Base-by-base conservation (phyloP, 2,797 vertebrate genomes). In the Leuciscus waleckii region DNA sequence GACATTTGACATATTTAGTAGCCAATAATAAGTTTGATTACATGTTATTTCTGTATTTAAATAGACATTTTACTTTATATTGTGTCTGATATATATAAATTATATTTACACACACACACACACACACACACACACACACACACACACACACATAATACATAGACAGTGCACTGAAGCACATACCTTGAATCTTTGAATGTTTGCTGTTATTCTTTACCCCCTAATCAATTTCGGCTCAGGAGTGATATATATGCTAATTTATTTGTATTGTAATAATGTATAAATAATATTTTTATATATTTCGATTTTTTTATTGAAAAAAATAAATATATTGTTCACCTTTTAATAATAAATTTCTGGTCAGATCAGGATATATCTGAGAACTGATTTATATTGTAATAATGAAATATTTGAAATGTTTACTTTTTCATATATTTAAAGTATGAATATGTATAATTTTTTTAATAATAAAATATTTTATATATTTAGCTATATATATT, bases 141-240 rank as follows among this genome's bases (percentile, higher is more conserved):
- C n/a, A n/a, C n/a, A 29, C 29, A 29, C 46, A 17, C 49, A 51
- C 14, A 8, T 0, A 9, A 2, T 54, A 19, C 11, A 88, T 87
- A 73, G 69, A 81, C 56, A 75, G 46, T 67, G 71, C 91, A 92
- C 83, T 82, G 82, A 91, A 88, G 88, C 87, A 19, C 69, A 90
- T 89, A 88, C 89, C 91, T 89, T 89, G 89, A 91, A 92, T 93
- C 84, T 79, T 74, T 81, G 81, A 92, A 90, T 93, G 83, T 91
- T 91, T 90, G 85, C 88, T 78, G 14, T 61, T 9, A 39, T 29
- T 32, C 41, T 29, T 63, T 85, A 7, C 26, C 61, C 26, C 13
- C 61, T 65, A 16, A 63, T 63, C 5, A 63, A n/a, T 39, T 41
- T 78, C 2, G 4, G 37, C 14, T 63, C n/a, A 77, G 51, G 32